Percentiles rank a stretch among this genome's conserved stretches.
phyloP scores from a whole-genome alignment of 1,140 invertebrate species.

The Macrocentrus cingulum region DNA sequence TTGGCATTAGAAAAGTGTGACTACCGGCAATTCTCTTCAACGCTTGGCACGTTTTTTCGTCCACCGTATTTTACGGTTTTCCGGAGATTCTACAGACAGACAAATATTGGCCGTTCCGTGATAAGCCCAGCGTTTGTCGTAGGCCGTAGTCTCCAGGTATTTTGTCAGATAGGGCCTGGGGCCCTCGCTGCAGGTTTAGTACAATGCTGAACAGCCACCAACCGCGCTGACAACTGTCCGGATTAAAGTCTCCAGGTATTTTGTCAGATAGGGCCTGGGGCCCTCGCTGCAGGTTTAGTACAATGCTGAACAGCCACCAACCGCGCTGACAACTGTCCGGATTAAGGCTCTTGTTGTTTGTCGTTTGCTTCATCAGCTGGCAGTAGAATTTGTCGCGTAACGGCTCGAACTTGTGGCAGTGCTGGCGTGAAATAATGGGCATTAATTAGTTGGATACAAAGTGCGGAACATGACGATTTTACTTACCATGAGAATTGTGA shows the following conservation, averaged over 20 bases:
- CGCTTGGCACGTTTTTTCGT: too few relatives aligned
- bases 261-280: too few relatives aligned
- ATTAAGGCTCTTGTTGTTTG: conserved; percentile 90
- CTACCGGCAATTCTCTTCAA: conserved; percentile 93
- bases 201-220: too few relatives aligned
- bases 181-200: conserved; percentile 92
- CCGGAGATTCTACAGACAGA: too few relatives aligned
- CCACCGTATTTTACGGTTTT: too few relatives aligned
- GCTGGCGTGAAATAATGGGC: conserved; percentile 61
- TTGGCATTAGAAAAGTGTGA: conserved; percentile 84
- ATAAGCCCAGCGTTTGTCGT: conserved; percentile 88
- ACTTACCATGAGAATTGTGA: conserved; percentile 89
- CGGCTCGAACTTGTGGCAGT: conserved; percentile 89
- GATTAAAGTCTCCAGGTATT: too few relatives aligned
- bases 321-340: conserved; percentile 92
- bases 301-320: conserved; percentile 95
- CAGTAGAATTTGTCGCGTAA: conserved; percentile 97
- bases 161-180: conserved; percentile 93
- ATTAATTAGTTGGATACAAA: neutral
- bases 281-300: too few relatives aligned
- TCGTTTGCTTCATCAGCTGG: conserved; percentile 99
- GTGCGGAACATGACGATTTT: conserved; percentile 20
- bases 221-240: too few relatives aligned
- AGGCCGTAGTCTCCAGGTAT: conserved; percentile 92
- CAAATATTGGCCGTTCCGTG: conserved; percentile 89